phyloP scores from a whole-genome alignment of 2,113 vertebrate species.

The Nesogale talazaci region DNA sequence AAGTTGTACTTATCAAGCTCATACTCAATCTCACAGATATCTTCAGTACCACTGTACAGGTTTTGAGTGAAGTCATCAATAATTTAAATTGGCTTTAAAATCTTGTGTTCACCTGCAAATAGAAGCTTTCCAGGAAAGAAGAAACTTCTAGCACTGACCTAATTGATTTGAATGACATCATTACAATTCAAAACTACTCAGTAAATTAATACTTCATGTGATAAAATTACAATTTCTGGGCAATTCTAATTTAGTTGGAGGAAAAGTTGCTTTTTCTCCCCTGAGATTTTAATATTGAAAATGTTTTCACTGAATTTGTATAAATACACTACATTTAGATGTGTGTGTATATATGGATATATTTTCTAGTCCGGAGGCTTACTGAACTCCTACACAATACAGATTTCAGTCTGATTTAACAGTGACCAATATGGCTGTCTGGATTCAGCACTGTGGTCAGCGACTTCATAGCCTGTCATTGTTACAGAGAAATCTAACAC shows the following conservation, averaged over 20 bases:
- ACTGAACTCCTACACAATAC: slow-evolving; percentile 62
- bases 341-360: not conserved
- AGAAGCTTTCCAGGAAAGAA: slow-evolving; percentile 6
- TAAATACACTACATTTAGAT: not conserved
- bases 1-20: slow-evolving; percentile 47
- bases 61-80: not conserved
- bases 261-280: not conserved
- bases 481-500: slow-evolving; percentile 58
- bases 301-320: not conserved
- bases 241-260: not conserved
- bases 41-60: slow-evolving; percentile 34
- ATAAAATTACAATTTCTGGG: slow-evolving; percentile 25
- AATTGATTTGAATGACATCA: slow-evolving; percentile 45
- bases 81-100: not conserved
- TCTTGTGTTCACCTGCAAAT: not conserved
- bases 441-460: slow-evolving; percentile 90
- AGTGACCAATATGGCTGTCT: slow-evolving; percentile 84
- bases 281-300: not conserved
- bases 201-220: not conserved
- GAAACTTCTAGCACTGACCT: not conserved
- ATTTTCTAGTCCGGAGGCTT: not conserved
- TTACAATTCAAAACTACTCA: not conserved
- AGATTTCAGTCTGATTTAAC: slow-evolving; percentile 64
- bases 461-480: slow-evolving; percentile 75
- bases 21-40: not conserved